Conservation (phyloP, 1,140 invertebrate species). For the Mya arenaria region DNA sequence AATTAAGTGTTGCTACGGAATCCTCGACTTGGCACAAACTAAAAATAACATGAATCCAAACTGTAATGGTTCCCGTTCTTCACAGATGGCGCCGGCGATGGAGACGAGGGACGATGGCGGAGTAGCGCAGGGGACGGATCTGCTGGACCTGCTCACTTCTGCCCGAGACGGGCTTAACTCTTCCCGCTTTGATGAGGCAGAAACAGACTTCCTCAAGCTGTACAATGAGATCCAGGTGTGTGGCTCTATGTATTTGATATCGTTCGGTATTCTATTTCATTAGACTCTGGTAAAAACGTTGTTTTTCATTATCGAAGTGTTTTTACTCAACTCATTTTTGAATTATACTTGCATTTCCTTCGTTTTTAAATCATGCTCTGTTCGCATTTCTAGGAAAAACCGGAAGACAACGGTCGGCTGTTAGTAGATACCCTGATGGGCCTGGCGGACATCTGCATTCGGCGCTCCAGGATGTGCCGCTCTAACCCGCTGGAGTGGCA, state of each 20-base stretch:
- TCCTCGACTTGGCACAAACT: too few relatives aligned
- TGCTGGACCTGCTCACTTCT: slow-evolving; percentile 61
- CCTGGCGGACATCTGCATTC: slow-evolving; percentile 74
- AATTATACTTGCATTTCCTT: too few relatives aligned
- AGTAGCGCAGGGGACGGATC: slow-evolving; percentile 6
- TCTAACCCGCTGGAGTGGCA: slow-evolving; percentile 77
- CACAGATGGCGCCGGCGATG: too few relatives aligned
- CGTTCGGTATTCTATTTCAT: background rate
- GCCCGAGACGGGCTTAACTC: slow-evolving; percentile 70
- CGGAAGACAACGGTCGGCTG: slow-evolving; percentile 65
- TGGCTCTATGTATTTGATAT: too few relatives aligned
- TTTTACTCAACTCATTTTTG: too few relatives aligned
- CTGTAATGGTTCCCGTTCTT: too few relatives aligned
- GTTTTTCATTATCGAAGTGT: too few relatives aligned
- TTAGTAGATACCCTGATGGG: slow-evolving; percentile 70
- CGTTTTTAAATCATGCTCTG: too few relatives aligned
- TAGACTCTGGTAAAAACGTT: too few relatives aligned
- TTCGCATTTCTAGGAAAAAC: slow-evolving; percentile 62
- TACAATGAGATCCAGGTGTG: slow-evolving; percentile 65
- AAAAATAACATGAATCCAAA: too few relatives aligned
- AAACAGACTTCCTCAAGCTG: slow-evolving; percentile 68
- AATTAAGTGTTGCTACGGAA: too few relatives aligned
- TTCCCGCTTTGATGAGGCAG: slow-evolving; percentile 72
- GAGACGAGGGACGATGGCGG: slow-evolving; percentile 10
- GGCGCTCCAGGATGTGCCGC: slow-evolving; percentile 71